phyloP scores from a whole-genome alignment of 1,140 invertebrate species.

The Euwallacea similis region DNA sequence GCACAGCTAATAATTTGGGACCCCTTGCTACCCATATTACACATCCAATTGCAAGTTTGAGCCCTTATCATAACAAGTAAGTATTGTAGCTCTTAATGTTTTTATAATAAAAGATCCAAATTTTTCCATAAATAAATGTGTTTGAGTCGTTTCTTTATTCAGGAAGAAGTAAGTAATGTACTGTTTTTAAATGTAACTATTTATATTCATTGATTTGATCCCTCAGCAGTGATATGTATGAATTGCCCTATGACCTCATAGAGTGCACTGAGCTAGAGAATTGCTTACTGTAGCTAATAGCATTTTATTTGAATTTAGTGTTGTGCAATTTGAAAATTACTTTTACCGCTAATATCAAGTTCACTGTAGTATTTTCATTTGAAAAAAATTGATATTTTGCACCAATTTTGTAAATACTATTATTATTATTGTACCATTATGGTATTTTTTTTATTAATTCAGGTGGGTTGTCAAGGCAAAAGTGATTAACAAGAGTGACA shows the following conservation, averaged over 20 bases:
- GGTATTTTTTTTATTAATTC: constrained; percentile 28
- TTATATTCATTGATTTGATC: too few species aligned
- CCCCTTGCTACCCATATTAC: constrained; percentile 54
- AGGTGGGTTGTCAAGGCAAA: constrained; percentile 93
- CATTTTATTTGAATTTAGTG: too few species aligned
- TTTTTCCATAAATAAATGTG: neutral
- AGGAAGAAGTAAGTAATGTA: too few species aligned
- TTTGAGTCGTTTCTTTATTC: too few species aligned
- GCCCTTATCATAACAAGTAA: constrained; percentile 89
- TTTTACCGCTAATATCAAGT: too few species aligned
- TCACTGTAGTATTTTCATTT: neutral
- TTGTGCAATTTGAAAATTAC: too few species aligned
- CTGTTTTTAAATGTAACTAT: too few species aligned
- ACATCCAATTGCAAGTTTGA: constrained; percentile 77
- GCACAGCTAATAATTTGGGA: neutral
- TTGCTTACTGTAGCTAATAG: too few species aligned
- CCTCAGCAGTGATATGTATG: too few species aligned
- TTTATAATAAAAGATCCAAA: neutral
- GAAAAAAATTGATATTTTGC: neutral
- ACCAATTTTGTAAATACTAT: constrained; percentile 3
- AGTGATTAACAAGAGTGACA: constrained; percentile 79
- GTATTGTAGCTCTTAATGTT: constrained; percentile 32
- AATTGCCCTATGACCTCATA: too few species aligned
- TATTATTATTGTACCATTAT: neutral
- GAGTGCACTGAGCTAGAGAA: too few species aligned